These are phyloP conservation scores for Endotricha flammealis DNA, from an alignment of 2,888 invertebrate species.

Conservation along the genomic window DNA sequence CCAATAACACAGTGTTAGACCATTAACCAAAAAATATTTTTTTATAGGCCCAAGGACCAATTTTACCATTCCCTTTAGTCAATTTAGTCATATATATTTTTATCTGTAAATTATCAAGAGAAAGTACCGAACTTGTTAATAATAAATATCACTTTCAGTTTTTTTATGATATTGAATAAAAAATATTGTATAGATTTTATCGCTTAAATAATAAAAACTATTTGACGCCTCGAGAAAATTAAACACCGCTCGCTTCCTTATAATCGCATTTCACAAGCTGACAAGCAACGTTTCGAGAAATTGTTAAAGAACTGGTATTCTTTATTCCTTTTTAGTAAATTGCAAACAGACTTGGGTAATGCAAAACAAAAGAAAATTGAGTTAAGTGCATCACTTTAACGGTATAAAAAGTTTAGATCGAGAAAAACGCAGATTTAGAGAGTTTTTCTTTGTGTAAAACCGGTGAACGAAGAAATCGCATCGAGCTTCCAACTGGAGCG, in stretches of 20 bases:
- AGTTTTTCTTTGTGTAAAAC: slow-evolving; percentile 13
- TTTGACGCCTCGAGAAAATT: not conserved
- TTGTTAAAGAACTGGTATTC: not conserved
- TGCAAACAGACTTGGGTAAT: slow-evolving; percentile 7
- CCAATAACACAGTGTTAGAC: no score
- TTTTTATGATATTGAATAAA: no score
- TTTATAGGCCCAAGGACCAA: no score
- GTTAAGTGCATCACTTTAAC: not conserved
- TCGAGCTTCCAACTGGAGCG: slow-evolving; percentile 11
- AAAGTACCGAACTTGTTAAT: no score
- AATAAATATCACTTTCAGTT: no score
- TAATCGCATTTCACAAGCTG: not conserved
- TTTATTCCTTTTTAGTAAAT: slow-evolving; percentile 6
- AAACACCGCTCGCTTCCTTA: not conserved
- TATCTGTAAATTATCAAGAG: no score
- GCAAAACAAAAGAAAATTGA: slow-evolving; percentile 6
- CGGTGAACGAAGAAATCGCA: slow-evolving; percentile 11
- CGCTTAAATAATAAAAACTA: no score
- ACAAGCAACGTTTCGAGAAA: slow-evolving; percentile 3
- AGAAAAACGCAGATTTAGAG: slow-evolving; percentile 6
- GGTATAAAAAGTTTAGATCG: slow-evolving; percentile 6
- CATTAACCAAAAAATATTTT: no score
- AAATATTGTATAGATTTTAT: no score
- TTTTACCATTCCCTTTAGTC: no score
- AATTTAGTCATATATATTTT: no score